Evolutionary conservation across 1,140 invertebrate species (phyloP).

Genomic region (Pomacea maculata): DNA sequence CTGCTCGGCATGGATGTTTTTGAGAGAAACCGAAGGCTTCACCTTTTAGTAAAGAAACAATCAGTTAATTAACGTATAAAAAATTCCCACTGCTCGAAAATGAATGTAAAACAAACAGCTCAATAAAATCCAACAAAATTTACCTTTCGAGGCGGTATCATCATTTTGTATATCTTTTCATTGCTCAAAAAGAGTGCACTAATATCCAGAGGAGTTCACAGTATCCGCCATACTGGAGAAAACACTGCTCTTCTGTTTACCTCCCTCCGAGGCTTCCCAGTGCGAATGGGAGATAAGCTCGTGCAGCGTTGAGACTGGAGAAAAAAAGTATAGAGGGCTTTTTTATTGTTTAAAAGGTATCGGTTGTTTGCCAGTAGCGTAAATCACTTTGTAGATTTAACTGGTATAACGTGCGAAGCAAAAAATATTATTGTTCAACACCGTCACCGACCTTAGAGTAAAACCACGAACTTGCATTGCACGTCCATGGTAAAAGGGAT

Average conservation of each 20-base stretch:
- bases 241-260: conserved; percentile 28
- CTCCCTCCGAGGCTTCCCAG: conserved; percentile 22
- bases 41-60: conserved; percentile 67
- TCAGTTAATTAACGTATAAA: neutral
- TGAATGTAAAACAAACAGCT: conserved; percentile 1
- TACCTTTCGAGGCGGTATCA: conserved; percentile 39
- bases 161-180: conserved; percentile 26
- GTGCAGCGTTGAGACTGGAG: too few relatives aligned
- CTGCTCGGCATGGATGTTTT: conserved; percentile 91
- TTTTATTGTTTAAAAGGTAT: too few relatives aligned
- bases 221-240: conserved; percentile 19
- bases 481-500: too few relatives aligned
- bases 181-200: conserved; percentile 16
- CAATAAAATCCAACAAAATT: neutral
- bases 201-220: conserved; percentile 9
- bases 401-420: too few relatives aligned
- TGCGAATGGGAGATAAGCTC: too few relatives aligned
- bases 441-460: too few relatives aligned
- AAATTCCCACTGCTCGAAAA: neutral
- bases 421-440: too few relatives aligned
- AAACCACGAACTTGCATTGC: too few relatives aligned
- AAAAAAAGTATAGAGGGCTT: too few relatives aligned
- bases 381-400: too few relatives aligned
- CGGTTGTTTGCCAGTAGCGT: too few relatives aligned
- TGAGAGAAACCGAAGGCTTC: conserved; percentile 86